Evolutionary conservation across 2,797 vertebrate genomes (phyloP).

Genomic region (Paguma larvata): DNA sequence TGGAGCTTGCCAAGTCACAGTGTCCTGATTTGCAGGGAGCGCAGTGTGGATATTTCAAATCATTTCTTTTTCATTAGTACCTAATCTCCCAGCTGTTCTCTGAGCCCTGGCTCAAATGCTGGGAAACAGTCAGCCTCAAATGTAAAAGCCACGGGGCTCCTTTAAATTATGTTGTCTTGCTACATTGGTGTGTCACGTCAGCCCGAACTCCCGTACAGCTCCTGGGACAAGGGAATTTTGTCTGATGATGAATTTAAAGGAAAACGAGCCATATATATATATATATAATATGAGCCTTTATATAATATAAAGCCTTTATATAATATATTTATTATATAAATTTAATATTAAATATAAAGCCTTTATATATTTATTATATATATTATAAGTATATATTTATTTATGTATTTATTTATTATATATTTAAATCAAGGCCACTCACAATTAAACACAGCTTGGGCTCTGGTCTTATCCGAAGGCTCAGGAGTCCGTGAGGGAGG

Average conservation of each 20-base stretch:
- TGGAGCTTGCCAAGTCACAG: conserved; percentile 65
- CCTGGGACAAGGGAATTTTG: conserved; percentile 30
- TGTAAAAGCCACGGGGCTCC: conserved; percentile 58
- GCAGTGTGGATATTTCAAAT: conserved; percentile 56
- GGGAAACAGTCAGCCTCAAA: conserved; percentile 62
- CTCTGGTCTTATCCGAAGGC: conserved; percentile 31
- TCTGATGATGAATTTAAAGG: conserved; percentile 60
- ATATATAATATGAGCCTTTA: too few species aligned
- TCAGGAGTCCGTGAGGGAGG: neutral
- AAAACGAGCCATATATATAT: neutral
- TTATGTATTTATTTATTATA: neutral
- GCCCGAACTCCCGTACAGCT: conserved; percentile 39
- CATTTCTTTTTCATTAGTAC: conserved; percentile 69
- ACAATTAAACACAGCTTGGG: neutral
- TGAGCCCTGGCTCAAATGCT: neutral
- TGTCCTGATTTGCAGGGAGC: conserved; percentile 69
- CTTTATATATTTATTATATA: too few species aligned
- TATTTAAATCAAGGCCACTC: neutral
- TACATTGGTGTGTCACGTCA: neutral
- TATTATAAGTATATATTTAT: too few species aligned
- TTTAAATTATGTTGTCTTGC: conserved; percentile 4
- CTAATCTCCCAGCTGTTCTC: conserved; percentile 66
- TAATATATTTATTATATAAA: too few species aligned
- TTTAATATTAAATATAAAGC: too few species aligned
- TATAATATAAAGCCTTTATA: too few species aligned